Conservation (phyloP, 2,888 invertebrate species). For the Hemithea aestivaria region DNA sequence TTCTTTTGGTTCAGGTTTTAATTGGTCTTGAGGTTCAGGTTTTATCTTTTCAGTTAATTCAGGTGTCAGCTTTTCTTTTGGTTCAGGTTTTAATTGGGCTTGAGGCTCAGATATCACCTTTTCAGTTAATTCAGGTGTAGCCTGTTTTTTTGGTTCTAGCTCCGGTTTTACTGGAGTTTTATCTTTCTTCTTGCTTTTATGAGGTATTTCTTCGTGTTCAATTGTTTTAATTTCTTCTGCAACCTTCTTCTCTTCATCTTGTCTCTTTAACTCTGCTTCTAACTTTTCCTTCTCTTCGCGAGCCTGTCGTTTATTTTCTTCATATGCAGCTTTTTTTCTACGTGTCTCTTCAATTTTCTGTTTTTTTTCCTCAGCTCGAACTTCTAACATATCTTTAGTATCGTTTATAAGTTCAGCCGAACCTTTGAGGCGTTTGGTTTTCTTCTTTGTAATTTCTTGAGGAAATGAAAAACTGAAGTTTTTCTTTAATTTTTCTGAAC, state of each 20-base stretch:
- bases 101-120: neutral
- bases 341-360: slow-evolving; percentile 19
- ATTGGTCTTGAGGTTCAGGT: neutral
- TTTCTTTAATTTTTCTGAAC: slow-evolving; percentile 32
- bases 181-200: neutral
- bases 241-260: slow-evolving; percentile 6
- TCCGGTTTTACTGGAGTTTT: too few relatives aligned
- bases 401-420: slow-evolving; percentile 51
- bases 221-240: neutral
- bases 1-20: neutral
- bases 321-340: slow-evolving; percentile 18
- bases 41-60: too few relatives aligned
- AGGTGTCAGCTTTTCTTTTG: neutral
- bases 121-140: neutral
- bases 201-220: slow-evolving; percentile 2
- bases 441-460: slow-evolving; percentile 19
- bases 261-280: slow-evolving; percentile 9
- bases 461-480: slow-evolving; percentile 48
- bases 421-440: slow-evolving; percentile 26
- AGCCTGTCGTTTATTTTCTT: slow-evolving; percentile 18
- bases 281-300: slow-evolving; percentile 22
- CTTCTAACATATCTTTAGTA: slow-evolving; percentile 37
- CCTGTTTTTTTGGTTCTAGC: neutral
- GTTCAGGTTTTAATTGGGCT: neutral
- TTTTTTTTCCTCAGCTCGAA: slow-evolving; percentile 26